phyloP scores from a whole-genome alignment of 2,113 vertebrate species.

The Pangasianodon hypophthalmus region DNA sequence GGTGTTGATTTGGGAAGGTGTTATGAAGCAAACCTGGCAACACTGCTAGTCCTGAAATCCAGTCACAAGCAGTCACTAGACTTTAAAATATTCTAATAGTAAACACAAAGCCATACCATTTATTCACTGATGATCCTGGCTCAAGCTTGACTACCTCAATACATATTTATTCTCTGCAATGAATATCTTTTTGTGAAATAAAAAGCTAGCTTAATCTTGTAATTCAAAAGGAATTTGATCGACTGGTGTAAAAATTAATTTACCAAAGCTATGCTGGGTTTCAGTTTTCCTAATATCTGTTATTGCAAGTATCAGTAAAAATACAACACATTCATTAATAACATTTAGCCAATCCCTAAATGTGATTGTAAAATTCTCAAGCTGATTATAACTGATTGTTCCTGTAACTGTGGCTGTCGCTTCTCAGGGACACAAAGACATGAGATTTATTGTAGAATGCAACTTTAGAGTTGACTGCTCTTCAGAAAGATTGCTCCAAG shows the following conservation, averaged over 20 bases:
- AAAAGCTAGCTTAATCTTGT: not conserved
- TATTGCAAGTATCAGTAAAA: not conserved
- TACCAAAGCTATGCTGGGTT: not conserved
- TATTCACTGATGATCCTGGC: not conserved
- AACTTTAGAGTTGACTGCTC: too few relatives aligned
- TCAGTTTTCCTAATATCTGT: not conserved
- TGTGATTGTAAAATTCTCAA: not conserved
- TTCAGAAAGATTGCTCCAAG: not conserved
- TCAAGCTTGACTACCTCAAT: not conserved
- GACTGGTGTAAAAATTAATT: not conserved
- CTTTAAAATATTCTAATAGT: not conserved
- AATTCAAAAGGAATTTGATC: not conserved
- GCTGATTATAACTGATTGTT: not conserved
- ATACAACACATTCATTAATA: not conserved
- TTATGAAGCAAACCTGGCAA: not conserved
- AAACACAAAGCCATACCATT: not conserved
- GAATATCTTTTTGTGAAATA: not conserved
- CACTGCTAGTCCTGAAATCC: not conserved
- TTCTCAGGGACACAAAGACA: not conserved
- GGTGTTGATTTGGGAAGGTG: too few relatives aligned
- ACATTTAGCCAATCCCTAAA: not conserved
- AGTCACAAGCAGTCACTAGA: not conserved
- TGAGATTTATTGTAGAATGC: not conserved
- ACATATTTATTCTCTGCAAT: not conserved
- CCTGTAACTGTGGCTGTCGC: not conserved